phyloP scores from a whole-genome alignment of 2,888 invertebrate genomes.

The Sphaerophoria rueppellii region DNA sequence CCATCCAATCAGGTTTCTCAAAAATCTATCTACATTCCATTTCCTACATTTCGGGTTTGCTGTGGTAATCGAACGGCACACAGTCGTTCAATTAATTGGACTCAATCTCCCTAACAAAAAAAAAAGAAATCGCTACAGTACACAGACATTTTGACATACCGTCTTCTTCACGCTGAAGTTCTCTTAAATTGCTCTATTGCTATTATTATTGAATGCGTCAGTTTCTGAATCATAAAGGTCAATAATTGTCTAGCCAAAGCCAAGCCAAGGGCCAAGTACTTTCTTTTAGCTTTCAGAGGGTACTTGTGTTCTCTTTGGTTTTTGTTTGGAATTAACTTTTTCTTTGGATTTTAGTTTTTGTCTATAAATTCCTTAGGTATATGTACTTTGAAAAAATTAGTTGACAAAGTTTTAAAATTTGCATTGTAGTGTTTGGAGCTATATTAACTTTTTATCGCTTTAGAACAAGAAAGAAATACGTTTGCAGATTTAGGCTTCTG shows the following conservation, averaged over 20 bases:
- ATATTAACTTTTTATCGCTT: constrained; percentile 54
- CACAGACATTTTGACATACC: no score
- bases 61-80: constrained; percentile 72
- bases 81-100: constrained; percentile 73
- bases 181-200: constrained; percentile 31
- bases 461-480: constrained; percentile 58
- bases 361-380: not conserved
- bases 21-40: constrained; percentile 80
- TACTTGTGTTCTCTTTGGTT: no score
- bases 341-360: no score
- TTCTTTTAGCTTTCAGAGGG: not conserved
- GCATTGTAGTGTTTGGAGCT: constrained; percentile 13
- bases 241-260: no score
- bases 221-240: no score
- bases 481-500: constrained; percentile 25
- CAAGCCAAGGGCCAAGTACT: no score
- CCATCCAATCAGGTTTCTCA: constrained; percentile 82
- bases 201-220: no score
- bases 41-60: constrained; percentile 70
- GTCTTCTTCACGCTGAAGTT: constrained; percentile 30
- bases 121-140: no score
- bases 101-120: constrained; percentile 67
- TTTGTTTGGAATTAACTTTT: no score
- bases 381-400: constrained; percentile 2
- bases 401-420: constrained; percentile 14